Percentiles rank a stretch among this genome's conserved stretches.
Evolutionary conservation across 2,797 vertebrate genomes (phyloP).

Genomic region (Melanogrammus aeglefinus): DNA sequence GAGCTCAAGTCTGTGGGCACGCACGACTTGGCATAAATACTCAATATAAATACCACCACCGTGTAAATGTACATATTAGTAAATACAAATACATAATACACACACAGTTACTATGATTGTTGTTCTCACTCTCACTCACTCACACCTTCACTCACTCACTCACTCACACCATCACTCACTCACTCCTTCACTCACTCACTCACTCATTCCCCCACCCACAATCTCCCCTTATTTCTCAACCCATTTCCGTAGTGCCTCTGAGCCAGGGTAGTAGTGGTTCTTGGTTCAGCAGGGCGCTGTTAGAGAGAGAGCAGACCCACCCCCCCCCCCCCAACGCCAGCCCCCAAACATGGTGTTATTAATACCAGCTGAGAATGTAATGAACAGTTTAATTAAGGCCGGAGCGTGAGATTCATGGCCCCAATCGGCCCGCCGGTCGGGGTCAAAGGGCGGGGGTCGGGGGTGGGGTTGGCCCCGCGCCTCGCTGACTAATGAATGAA

Average conservation of each 20-base stretch:
- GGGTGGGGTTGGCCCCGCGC: slow-evolving; percentile 59
- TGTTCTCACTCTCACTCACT: neutral
- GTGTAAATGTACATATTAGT: neutral
- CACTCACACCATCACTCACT: neutral
- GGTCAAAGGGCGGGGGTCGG: slow-evolving; percentile 73
- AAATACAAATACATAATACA: neutral
- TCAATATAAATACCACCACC: too few relatives aligned
- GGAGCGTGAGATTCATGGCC: slow-evolving; percentile 80
- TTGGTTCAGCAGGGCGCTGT: slow-evolving; percentile 14
- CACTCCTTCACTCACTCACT: too few relatives aligned
- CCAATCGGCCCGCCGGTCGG: slow-evolving; percentile 79
- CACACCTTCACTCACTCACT: neutral
- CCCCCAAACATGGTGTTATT: slow-evolving; percentile 73
- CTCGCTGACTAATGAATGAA: slow-evolving; percentile 55
- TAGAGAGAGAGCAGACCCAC: slow-evolving; percentile 49
- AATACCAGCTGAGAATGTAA: slow-evolving; percentile 78
- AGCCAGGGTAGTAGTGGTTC: neutral
- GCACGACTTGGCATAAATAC: too few relatives aligned
- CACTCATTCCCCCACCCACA: too few relatives aligned
- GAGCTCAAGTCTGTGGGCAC: neutral
- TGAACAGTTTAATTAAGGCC: slow-evolving; percentile 82
- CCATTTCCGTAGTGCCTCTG: neutral
- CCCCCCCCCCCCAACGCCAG: slow-evolving; percentile 36
- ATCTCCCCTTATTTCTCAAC: neutral
- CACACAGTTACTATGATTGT: neutral